Base-by-base conservation (phyloP, 2,888 invertebrate species). In the Epinotia bilunana region DNA sequence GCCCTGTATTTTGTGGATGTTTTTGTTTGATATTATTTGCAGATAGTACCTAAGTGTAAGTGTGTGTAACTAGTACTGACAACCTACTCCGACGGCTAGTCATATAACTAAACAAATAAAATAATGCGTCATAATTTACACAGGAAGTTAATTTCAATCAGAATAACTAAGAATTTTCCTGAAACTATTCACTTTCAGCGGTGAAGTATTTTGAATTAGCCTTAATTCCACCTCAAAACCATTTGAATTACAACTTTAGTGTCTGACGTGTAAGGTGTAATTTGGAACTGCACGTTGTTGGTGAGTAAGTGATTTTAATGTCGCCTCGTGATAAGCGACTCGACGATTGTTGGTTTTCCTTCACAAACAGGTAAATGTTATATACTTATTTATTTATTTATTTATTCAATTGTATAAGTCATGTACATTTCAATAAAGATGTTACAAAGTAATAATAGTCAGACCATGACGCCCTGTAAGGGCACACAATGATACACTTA, bases 281-380 rank as follows among this genome's bases (percentile, higher is more conserved):
- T 68, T 43, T 58, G 57, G 18, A 16, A 16, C 1, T 12, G 12
- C 18, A 20, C 5, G n/a, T 6, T 7, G 0, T 33, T 2, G 7
- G 4, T 39, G 28, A n/a, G n/a, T n/a, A 55, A 55, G 33, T 16
- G 55, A 6, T 33, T 67, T 55, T 67, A 18, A 13, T 18, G 39
- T 55, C 2, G 5, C 0, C 28, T 12, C 11, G n/a, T 18, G 67
- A 67, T 55, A 67, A 55, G 33, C 11, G 46, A 13, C 12, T 3
- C 2, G 18, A 13, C 20, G 67, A 18, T 57, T 23, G 33, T 62
- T 33, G 6, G 39, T 74, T 74, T 74, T 74, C 64, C 74, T 64
- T 33, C 49, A 70, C 74, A 74, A 74, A 74, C 74, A 74, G 74
- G 74, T 49, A 74, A 74, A 70, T 23, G 28, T 43, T 64, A 12